Conservation (phyloP, 1,140 invertebrate species). For the Copidosoma floridanum region DNA sequence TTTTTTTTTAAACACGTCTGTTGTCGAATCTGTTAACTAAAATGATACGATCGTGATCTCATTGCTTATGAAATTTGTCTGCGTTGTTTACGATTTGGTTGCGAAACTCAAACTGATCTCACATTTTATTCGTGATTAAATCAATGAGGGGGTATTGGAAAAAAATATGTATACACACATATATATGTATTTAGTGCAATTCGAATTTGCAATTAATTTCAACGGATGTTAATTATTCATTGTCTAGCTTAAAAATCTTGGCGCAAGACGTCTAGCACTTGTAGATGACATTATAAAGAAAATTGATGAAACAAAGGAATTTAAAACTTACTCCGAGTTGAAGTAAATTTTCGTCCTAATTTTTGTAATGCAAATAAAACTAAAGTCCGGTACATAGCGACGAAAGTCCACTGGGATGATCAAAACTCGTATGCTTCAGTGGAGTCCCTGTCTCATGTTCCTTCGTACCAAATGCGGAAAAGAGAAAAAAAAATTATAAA, state of each 20-base stretch:
- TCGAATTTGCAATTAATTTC: conserved; percentile 13
- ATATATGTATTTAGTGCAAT: too few species aligned
- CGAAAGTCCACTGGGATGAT: conserved; percentile 7
- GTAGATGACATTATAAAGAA: too few species aligned
- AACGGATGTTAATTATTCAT: neutral
- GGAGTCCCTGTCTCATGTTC: conserved; percentile 21
- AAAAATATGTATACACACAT: neutral
- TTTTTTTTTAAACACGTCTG: too few species aligned
- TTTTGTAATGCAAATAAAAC: neutral
- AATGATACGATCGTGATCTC: too few species aligned
- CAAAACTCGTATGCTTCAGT: neutral
- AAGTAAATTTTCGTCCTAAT: conserved; percentile 1
- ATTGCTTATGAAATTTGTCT: too few species aligned
- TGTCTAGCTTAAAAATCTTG: too few species aligned
- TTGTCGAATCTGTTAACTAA: too few species aligned
- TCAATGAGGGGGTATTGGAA: conserved; percentile 5
- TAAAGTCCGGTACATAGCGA: conserved; percentile 13
- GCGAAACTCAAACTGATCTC: conserved; percentile 4
- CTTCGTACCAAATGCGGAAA: conserved; percentile 27
- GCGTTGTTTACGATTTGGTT: too few species aligned
- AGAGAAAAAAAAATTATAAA: too few species aligned
- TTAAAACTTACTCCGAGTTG: neutral
- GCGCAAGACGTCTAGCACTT: too few species aligned
- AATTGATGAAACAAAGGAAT: neutral
- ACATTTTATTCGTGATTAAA: neutral